Evolutionary conservation across 2,797 vertebrate species (phyloP), one percentile per base, ranked within the genome.

Genomic region (Amniataba percoides): DNA sequence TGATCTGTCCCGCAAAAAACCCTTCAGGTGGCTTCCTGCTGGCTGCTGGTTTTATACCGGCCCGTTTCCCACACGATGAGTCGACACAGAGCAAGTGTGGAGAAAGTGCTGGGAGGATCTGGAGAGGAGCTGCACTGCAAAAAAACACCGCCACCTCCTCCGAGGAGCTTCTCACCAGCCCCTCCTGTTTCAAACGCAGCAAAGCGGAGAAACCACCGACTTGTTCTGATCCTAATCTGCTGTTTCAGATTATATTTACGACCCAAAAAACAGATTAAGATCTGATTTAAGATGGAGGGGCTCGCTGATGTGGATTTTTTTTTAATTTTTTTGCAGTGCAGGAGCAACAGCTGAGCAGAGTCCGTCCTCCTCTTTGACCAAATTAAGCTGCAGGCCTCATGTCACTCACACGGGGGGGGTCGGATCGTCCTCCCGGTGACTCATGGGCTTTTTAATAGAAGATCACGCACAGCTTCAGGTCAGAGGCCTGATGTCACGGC

Each of bases 381-480:
- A 90, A 89, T 92, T 80, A 89, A 92, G 92, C 71, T 62, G 34
- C 65, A 10, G 78, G 40, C 73, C 80, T 59, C 82, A 49, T 86
- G 89, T 88, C 86, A 62, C 31, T 80, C 80, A 73, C 1, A 6
- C n/a, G n/a, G n/a, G 27, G 60, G 56, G 76, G 67, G 71, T 40
- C 68, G 61, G 31, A 56, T 49, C 34, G 16, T 40, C 88, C 86
- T 68, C 76, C 23, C 12, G 34, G 76, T 94, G 94, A 95, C 88
- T 93, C 95, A 95, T 71, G 16, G 58, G 12, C 74, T 91, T 84
- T 93, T 91, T 91, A 93, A 93, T 95, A 95, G 94, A 90, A 86
- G 66, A 84, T 56, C 79, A 87, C 82, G 71, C 91, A 91, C 67
- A 75, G 83, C 79, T 87, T 64, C 82, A 27, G 60, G 78, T 82